These are phyloP conservation scores for Mimachlamys varia DNA, from an alignment of 2,888 invertebrate species.

Conservation along the genomic window DNA sequence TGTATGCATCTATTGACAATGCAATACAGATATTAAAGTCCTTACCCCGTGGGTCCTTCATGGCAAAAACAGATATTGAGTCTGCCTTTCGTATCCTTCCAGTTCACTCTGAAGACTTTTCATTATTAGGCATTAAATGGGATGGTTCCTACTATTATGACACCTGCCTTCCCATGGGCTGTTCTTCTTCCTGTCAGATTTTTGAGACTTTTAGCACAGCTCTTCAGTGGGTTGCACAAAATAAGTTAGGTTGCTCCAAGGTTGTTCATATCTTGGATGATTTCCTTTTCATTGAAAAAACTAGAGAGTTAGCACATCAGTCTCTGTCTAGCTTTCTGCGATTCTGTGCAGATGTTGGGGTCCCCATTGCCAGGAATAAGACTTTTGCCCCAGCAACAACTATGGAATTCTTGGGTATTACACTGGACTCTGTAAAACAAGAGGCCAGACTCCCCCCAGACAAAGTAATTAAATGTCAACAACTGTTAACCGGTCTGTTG, in stretches of 20 bases:
- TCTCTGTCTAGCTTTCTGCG: constrained; percentile 24
- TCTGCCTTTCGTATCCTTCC: constrained; percentile 48
- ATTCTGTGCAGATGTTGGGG: constrained; percentile 33
- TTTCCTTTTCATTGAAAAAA: constrained; percentile 47
- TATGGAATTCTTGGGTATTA: constrained; percentile 44
- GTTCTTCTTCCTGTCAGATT: constrained; percentile 41
- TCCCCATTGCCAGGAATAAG: constrained; percentile 44
- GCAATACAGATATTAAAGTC: constrained; percentile 39
- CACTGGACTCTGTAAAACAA: constrained; percentile 36
- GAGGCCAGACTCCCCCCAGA: constrained; percentile 44
- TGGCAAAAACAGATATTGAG: constrained; percentile 48
- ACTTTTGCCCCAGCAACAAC: constrained; percentile 40
- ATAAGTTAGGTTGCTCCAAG: constrained; percentile 29
- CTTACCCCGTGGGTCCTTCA: background rate
- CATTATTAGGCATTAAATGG: constrained; percentile 48
- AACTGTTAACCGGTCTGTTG: constrained; percentile 7
- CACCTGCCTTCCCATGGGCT: constrained; percentile 46
- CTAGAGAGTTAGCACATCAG: background rate
- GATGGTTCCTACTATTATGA: constrained; percentile 45
- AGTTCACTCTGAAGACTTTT: constrained; percentile 41
- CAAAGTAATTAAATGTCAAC: constrained; percentile 39
- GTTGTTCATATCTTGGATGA: constrained; percentile 52
- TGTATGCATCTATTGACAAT: constrained; percentile 45
- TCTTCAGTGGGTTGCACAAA: constrained; percentile 44
- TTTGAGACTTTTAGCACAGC: constrained; percentile 49